Evolutionary conservation across 2,888 invertebrate species (phyloP), one percentile per base, ranked within the genome.

Genomic region (Hypomecis atomaria): DNA sequence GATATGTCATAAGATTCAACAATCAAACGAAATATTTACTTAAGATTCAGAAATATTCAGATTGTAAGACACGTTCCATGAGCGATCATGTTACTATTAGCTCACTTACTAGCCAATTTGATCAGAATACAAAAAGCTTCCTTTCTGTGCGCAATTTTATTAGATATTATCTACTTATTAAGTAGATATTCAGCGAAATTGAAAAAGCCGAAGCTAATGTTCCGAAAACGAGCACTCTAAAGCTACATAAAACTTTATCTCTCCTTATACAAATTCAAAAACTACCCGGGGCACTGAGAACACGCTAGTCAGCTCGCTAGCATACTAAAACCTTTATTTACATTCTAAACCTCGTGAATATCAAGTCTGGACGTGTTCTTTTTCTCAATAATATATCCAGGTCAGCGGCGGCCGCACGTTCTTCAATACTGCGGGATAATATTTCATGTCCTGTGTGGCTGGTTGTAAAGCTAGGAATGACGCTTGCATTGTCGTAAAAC

Each of bases 351-450:
- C 33, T 38, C 9, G 45, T 47, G 56, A 56, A 56, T 47, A 56
- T 47, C 47, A 50, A 50, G 50, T 59, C 43, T 50, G 50, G 37
- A 59, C 50, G 59, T 50, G 50, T 23, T 37, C 11, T 50, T 59
- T 11, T n/a, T 59, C 57, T 52, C 50, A 50, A 52, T 50, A 50
- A 52, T 50, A 49, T 57, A 59, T 59, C 50, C 65, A 71, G 72
- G 72, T 71, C 72, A 74, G 52, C 57, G 55, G 23, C 23, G 23
- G 57, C 33, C 65, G 55, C 52, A 56, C 52, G 62, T 60, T 61
- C 50, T 67, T 43, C 44, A 50, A 50, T 50, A 44, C 36, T 43
- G 42, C 6, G 13, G 23, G 50, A 50, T 69, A 65, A 59, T 50
- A 50, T 50, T 37, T 59, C 44, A 59, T 8, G 50, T 44, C 50